Evolutionary conservation across 2,888 invertebrate species (phyloP).

Genomic region (Rapana venosa): DNA sequence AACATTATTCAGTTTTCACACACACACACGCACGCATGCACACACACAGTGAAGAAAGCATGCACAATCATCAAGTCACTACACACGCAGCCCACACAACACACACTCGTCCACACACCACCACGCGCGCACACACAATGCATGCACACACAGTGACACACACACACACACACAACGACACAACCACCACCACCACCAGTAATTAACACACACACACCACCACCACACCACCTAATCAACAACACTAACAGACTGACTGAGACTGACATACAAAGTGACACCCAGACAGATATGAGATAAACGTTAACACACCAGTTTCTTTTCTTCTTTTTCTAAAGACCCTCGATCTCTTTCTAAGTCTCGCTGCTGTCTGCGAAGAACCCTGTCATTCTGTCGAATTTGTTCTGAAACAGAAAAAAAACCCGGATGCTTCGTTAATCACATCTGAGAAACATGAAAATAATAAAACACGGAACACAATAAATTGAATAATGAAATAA

Average conservation of each 20-base stretch:
- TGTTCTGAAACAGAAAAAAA: slow-evolving; percentile 83
- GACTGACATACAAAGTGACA: not conserved
- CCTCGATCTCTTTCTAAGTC: slow-evolving; percentile 90
- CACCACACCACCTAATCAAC: not conserved
- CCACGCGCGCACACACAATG: too few relatives aligned
- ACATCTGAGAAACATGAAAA: not conserved
- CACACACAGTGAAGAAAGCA: too few relatives aligned
- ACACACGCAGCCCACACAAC: too few relatives aligned
- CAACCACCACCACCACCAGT: too few relatives aligned
- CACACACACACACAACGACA: too few relatives aligned
- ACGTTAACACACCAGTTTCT: slow-evolving; percentile 86
- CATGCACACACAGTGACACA: too few relatives aligned
- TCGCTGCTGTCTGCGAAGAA: slow-evolving; percentile 87
- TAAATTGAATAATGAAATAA: too few relatives aligned
- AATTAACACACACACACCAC: too few relatives aligned
- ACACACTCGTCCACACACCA: too few relatives aligned
- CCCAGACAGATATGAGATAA: not conserved
- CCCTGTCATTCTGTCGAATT: slow-evolving; percentile 89
- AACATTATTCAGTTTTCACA: not conserved
- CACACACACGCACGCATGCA: not conserved
- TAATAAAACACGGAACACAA: too few relatives aligned
- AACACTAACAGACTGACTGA: not conserved
- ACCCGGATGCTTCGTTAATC: not conserved
- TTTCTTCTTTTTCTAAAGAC: slow-evolving; percentile 91
- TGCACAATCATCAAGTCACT: too few relatives aligned